A percentile compares a stretch with the other conserved stretches of the same genome.
These are phyloP conservation scores for Nemoura dubitans DNA, from an alignment of 2,888 invertebrate species.

Conservation along the genomic window DNA sequence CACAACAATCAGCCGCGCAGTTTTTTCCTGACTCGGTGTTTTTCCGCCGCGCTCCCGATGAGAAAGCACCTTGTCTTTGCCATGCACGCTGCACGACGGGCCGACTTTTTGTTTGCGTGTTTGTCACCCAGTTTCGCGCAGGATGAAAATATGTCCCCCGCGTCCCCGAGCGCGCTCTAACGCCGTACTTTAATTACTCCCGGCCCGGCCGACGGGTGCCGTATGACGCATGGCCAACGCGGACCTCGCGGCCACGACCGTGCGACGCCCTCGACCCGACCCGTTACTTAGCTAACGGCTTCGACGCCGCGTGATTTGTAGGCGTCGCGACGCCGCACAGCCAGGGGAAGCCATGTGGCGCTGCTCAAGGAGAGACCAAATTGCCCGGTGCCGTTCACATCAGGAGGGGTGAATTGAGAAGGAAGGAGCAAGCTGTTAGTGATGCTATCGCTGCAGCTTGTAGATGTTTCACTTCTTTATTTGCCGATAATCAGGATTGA, in stretches of 20 bases:
- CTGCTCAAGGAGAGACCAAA: conserved; percentile 33
- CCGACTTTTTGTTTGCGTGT: conserved; percentile 16
- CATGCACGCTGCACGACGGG: neutral
- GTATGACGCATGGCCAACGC: conserved; percentile 33
- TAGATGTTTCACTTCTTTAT: conserved; percentile 19
- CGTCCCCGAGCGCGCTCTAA: neutral
- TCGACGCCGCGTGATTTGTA: conserved; percentile 46
- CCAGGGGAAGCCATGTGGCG: conserved; percentile 38
- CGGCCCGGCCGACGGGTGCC: neutral
- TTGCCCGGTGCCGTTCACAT: conserved; percentile 21
- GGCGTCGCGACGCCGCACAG: conserved; percentile 8
- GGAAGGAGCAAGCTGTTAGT: conserved; percentile 19
- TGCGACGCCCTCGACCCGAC: neutral
- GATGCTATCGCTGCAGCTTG: conserved; percentile 15
- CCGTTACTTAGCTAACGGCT: conserved; percentile 40
- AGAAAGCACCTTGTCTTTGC: neutral
- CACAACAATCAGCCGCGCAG: neutral
- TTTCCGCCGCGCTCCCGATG: neutral
- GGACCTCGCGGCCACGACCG: neutral
- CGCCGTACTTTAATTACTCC: conserved; percentile 31
- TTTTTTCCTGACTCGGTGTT: neutral
- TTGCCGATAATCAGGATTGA: neutral
- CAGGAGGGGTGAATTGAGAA: conserved; percentile 21
- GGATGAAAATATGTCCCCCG: conserved; percentile 42
- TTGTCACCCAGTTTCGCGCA: conserved; percentile 5